phyloP scores from a whole-genome alignment of 2,888 invertebrate species.

The Tetanocera ferruginea region DNA sequence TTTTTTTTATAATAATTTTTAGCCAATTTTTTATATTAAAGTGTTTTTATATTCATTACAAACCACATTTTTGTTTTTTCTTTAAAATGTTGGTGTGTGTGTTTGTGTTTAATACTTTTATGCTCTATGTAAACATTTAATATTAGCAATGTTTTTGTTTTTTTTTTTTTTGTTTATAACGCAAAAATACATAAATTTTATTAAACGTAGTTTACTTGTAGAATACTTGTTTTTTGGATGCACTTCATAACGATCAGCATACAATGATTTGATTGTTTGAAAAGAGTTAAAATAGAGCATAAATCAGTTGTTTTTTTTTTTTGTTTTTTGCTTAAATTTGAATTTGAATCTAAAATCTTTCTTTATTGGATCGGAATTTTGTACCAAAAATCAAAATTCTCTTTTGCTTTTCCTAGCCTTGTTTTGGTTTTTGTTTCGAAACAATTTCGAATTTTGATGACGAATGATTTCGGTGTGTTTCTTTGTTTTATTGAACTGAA shows the following conservation, averaged over 20 bases:
- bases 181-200: slow-evolving; percentile 19
- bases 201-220: too few species aligned
- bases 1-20: not conserved
- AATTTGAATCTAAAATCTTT: not conserved
- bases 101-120: not conserved
- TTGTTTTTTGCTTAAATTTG: not conserved
- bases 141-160: not conserved
- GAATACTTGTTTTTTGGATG: too few species aligned
- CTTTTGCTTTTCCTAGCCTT: not conserved
- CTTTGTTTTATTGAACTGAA: slow-evolving; percentile 5
- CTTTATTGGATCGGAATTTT: slow-evolving; percentile 21
- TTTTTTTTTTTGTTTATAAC: slow-evolving; percentile 8
- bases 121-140: not conserved
- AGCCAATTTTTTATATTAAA: not conserved
- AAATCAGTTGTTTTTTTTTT: not conserved
- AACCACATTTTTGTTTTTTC: too few species aligned
- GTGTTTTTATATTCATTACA: not conserved
- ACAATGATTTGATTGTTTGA: too few species aligned
- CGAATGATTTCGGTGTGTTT: slow-evolving; percentile 4
- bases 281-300: too few species aligned
- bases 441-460: not conserved
- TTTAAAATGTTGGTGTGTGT: not conserved
- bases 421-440: too few species aligned
- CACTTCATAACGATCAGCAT: too few species aligned
- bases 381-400: slow-evolving; percentile 26